phyloP scores from a whole-genome alignment of 2,888 invertebrate genomes.

The Liposcelis brunnea region DNA sequence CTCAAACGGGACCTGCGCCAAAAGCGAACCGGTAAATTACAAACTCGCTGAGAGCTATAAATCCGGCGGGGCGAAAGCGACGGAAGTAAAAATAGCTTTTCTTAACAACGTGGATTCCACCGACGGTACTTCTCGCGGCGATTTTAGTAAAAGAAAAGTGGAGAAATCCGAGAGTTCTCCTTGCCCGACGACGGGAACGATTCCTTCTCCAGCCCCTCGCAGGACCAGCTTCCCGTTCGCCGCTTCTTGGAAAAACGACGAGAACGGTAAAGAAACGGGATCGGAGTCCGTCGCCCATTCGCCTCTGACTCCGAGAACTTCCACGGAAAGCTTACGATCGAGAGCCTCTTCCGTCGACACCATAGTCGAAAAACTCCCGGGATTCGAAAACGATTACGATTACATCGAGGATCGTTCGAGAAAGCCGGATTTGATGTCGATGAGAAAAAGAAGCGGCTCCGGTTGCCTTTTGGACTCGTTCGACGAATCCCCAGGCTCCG shows the following conservation, averaged over 20 bases:
- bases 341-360: conserved; percentile 6
- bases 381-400: not conserved
- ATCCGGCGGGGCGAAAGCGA: not conserved
- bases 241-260: conserved; percentile 15
- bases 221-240: conserved; percentile 17
- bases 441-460: no score
- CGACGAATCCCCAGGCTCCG: no score
- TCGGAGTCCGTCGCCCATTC: not conserved
- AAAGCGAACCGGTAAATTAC: not conserved
- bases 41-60: not conserved
- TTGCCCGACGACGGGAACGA: not conserved
- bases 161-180: conserved; percentile 4
- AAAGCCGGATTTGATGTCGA: no score
- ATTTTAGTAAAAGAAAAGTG: not conserved
- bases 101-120: conserved; percentile 4
- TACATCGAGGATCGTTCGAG: no score
- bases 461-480: no score
- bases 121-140: not conserved
- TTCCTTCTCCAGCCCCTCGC: conserved; percentile 1
- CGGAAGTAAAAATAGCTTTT: conserved; percentile 10
- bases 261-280: conserved; percentile 6
- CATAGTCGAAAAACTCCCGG: not conserved
- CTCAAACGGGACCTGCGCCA: not conserved
- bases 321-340: conserved; percentile 3
- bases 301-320: conserved; percentile 13